These are phyloP conservation scores for Agrotis segetum DNA, from an alignment of 2,888 invertebrate species.

Conservation along the genomic window DNA sequence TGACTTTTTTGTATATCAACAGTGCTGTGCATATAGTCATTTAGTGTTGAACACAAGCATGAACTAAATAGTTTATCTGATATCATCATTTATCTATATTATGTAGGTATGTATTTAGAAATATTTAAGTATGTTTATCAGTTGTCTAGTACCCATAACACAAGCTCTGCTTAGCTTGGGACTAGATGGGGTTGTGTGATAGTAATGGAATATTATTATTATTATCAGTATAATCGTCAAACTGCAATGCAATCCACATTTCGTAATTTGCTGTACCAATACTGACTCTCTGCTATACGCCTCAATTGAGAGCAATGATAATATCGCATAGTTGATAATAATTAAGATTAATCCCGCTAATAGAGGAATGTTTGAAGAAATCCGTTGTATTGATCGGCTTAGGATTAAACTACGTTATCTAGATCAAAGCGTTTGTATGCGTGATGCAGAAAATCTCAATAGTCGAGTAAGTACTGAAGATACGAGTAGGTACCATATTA, in stretches of 20 bases:
- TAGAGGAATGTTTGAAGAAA: slow-evolving; percentile 18
- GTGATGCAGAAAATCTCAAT: slow-evolving; percentile 2
- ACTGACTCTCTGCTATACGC: slow-evolving; percentile 2
- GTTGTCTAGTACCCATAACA: too few relatives aligned
- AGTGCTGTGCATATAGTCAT: too few relatives aligned
- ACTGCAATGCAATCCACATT: slow-evolving; percentile 6
- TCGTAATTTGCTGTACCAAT: slow-evolving; percentile 1
- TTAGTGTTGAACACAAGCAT: too few relatives aligned
- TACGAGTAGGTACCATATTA: too few relatives aligned
- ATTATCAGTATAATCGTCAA: background rate
- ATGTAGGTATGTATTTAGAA: too few relatives aligned
- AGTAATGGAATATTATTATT: too few relatives aligned
- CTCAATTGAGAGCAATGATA: slow-evolving; percentile 39
- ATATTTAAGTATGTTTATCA: too few relatives aligned
- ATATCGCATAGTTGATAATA: slow-evolving; percentile 13
- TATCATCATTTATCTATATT: too few relatives aligned
- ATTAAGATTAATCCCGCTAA: background rate
- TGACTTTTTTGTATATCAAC: too few relatives aligned
- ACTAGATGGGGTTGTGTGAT: too few relatives aligned
- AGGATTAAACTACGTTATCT: slow-evolving; percentile 4
- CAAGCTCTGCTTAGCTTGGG: too few relatives aligned
- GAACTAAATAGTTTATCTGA: background rate
- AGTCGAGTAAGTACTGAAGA: background rate
- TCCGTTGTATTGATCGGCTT: slow-evolving; percentile 1
- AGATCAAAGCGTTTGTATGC: background rate